These are phyloP conservation scores for Calliphora vicina DNA, from an alignment of 1,140 invertebrate species.

Conservation along the genomic window DNA sequence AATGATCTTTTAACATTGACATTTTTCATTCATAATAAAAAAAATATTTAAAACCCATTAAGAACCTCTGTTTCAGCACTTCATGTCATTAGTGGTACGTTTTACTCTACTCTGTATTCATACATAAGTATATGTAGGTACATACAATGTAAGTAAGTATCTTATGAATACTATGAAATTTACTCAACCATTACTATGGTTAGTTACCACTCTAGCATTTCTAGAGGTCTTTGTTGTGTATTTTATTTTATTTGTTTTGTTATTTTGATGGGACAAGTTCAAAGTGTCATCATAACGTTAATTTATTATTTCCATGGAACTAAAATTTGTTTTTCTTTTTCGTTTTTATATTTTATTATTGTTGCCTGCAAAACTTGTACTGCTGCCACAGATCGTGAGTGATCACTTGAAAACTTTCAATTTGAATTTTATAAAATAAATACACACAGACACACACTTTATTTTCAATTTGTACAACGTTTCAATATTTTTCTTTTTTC, in stretches of 20 bases:
- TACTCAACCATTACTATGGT: slow-evolving; percentile 10
- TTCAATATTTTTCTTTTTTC: background rate
- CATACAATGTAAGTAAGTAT: too few species aligned
- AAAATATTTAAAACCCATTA: too few species aligned
- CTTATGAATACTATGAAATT: background rate
- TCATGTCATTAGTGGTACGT: too few species aligned
- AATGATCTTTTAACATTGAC: too few species aligned
- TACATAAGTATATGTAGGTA: too few species aligned
- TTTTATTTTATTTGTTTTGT: background rate
- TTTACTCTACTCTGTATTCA: too few species aligned
- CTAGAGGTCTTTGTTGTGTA: background rate
- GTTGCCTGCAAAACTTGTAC: slow-evolving; percentile 10
- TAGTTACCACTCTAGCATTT: background rate
- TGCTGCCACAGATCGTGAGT: background rate
- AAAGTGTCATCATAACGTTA: slow-evolving; percentile 14
- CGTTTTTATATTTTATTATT: background rate
- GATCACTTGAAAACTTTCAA: background rate
- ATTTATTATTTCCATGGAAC: slow-evolving; percentile 14
- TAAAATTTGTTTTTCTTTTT: slow-evolving; percentile 1
- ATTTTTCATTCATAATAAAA: too few species aligned
- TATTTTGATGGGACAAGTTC: slow-evolving; percentile 21
- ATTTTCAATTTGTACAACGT: too few species aligned
- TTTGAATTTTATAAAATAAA: background rate
- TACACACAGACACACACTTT: background rate
- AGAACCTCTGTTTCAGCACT: too few species aligned